Conservation (phyloP, 2,888 invertebrate genomes). For the Drosophila nr. perissopoda region DNA sequence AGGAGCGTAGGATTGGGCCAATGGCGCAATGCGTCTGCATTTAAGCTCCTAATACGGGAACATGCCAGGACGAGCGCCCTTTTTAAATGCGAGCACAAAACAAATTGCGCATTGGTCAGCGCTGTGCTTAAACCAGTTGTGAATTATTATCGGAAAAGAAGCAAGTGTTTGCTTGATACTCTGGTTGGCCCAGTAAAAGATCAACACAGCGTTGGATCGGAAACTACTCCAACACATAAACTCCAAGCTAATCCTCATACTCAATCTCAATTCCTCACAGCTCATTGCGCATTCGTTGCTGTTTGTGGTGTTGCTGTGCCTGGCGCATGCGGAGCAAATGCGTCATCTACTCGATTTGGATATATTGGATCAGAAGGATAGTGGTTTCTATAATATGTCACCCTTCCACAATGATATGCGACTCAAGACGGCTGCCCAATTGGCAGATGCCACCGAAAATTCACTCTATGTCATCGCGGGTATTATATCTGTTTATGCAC, state of each 20-base stretch:
- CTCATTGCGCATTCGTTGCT: constrained; percentile 83
- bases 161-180: not conserved
- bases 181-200: not conserved
- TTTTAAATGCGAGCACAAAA: constrained; percentile 12
- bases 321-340: constrained; percentile 85
- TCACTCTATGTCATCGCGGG: constrained; percentile 78
- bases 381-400: constrained; percentile 82
- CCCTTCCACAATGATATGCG: constrained; percentile 82
- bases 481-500: constrained; percentile 75
- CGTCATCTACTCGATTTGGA: constrained; percentile 83
- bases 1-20: constrained; percentile 49
- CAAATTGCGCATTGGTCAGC: not conserved
- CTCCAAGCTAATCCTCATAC: not conserved
- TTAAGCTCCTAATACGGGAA: constrained; percentile 12
- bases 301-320: constrained; percentile 82
- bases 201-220: not conserved
- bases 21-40: constrained; percentile 80
- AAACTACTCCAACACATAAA: not conserved
- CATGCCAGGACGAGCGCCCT: constrained; percentile 79
- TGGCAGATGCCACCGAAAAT: constrained; percentile 82
- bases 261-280: constrained; percentile 55
- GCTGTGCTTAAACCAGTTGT: constrained; percentile 32
- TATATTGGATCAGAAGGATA: constrained; percentile 84
- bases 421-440: constrained; percentile 79
- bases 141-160: constrained; percentile 30